Percentiles rank a stretch among this genome's conserved stretches.
Conservation (phyloP, 2,113 vertebrate genomes). For the Sporophila hypoxantha region DNA sequence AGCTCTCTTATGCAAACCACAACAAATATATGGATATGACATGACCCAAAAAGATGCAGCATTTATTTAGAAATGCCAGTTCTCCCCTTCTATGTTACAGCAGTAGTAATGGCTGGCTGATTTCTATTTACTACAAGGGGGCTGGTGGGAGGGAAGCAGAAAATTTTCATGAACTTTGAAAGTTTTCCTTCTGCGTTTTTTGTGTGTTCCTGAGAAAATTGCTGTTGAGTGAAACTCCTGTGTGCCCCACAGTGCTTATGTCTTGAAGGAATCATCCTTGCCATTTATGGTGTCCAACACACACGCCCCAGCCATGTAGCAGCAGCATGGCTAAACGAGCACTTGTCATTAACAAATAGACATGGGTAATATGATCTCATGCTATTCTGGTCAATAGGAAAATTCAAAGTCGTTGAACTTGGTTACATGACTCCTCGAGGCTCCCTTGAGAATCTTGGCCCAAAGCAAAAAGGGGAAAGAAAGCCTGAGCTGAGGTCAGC, state of each 20-base stretch:
- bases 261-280: neutral
- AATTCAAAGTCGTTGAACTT: constrained; percentile 2
- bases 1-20: neutral
- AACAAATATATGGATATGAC: neutral
- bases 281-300: constrained; percentile 36
- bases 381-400: constrained; percentile 54
- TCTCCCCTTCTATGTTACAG: neutral
- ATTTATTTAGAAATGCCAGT: neutral
- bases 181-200: neutral
- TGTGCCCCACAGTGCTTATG: neutral
- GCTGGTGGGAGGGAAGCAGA: neutral
- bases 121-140: neutral
- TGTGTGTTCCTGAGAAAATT: neutral
- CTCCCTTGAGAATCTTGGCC: constrained; percentile 29
- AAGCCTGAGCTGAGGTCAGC: neutral
- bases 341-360: constrained; percentile 3
- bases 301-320: neutral
- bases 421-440: neutral
- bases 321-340: neutral
- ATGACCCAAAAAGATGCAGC: neutral
- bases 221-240: neutral
- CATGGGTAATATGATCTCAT: constrained; percentile 30
- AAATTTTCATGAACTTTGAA: neutral
- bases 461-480: neutral
- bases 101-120: neutral